Conservation (phyloP, 1,140 invertebrate genomes). For the Danaus melanippus region DNA sequence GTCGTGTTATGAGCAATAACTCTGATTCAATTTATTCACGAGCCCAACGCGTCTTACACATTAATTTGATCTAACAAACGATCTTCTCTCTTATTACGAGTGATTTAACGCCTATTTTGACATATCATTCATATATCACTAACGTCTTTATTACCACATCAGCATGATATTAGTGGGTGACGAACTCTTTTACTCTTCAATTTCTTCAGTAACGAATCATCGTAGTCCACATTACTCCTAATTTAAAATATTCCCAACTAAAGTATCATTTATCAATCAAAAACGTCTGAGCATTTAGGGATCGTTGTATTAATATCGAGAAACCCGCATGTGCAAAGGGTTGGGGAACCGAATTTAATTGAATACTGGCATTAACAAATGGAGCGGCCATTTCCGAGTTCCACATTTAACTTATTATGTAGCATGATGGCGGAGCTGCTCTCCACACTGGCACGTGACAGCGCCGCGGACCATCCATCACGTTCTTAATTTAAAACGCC, state of each 20-base stretch:
- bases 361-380: slow-evolving; percentile 68
- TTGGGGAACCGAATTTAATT: slow-evolving; percentile 66
- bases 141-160: slow-evolving; percentile 27
- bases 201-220: background rate
- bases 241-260: slow-evolving; percentile 14
- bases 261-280: slow-evolving; percentile 20
- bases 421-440: slow-evolving; percentile 49
- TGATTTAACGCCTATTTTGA: slow-evolving; percentile 63
- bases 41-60: slow-evolving; percentile 46
- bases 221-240: slow-evolving; percentile 15
- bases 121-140: slow-evolving; percentile 25
- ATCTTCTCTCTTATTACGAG: slow-evolving; percentile 43
- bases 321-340: slow-evolving; percentile 53
- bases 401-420: slow-evolving; percentile 67
- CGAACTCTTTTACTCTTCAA: background rate
- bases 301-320: slow-evolving; percentile 46
- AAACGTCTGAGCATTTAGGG: slow-evolving; percentile 23
- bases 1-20: slow-evolving; percentile 61
- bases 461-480: slow-evolving; percentile 65
- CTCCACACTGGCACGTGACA: slow-evolving; percentile 53
- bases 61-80: slow-evolving; percentile 64
- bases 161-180: slow-evolving; percentile 1
- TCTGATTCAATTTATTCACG: slow-evolving; percentile 63
- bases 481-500: slow-evolving; percentile 67
- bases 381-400: slow-evolving; percentile 62